A percentile compares a stretch with the other conserved stretches of the same genome.
Conservation (phyloP, 2,797 vertebrate genomes). For the Syngnathus acus region DNA sequence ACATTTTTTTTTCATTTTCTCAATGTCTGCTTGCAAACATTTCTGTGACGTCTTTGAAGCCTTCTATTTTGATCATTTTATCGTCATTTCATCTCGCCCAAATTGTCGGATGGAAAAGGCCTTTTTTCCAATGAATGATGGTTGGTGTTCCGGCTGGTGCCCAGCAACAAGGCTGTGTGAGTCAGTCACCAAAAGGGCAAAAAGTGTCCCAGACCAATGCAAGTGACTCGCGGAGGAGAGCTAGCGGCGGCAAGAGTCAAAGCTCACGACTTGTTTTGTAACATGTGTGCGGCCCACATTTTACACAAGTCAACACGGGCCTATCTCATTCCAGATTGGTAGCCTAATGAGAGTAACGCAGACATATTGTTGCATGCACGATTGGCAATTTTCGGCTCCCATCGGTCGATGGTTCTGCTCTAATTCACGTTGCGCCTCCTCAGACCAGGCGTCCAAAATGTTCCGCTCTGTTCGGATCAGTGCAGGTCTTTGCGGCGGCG, state of each 20-base stretch:
- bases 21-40: neutral
- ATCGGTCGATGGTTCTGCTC: constrained; percentile 6
- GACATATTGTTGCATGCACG: constrained; percentile 5
- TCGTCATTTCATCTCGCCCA: neutral
- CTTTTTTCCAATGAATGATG: neutral
- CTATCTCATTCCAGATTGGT: neutral
- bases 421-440: constrained; percentile 14
- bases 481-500: constrained; percentile 37
- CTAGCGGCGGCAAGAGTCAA: no score
- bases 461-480: constrained; percentile 42
- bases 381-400: constrained; percentile 7
- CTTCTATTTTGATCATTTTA: neutral
- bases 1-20: neutral
- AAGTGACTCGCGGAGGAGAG: no score
- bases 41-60: neutral
- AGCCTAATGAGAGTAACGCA: constrained; percentile 1
- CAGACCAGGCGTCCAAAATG: constrained; percentile 31
- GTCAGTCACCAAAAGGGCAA: no score
- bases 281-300: constrained; percentile 2
- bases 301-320: neutral
- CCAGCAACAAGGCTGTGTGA: no score
- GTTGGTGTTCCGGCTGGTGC: no score
- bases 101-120: neutral
- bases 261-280: no score
- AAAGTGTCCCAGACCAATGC: no score